Conservation (phyloP, 2,113 vertebrate genomes). For the Lampris incognitus region DNA sequence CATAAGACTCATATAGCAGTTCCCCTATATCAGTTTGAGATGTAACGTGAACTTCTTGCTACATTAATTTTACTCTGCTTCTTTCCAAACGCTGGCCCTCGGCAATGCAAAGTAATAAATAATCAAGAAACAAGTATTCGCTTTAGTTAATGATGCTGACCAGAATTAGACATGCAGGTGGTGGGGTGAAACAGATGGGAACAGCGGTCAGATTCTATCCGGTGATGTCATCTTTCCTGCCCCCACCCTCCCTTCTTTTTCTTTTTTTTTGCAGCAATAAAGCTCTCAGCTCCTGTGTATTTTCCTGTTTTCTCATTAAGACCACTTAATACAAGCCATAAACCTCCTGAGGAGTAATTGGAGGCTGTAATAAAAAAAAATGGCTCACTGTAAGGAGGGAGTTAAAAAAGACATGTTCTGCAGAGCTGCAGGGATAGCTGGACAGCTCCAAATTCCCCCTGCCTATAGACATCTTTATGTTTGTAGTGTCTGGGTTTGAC, state of each 20-base stretch:
- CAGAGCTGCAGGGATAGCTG: background rate
- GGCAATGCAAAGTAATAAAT: slow-evolving; percentile 37
- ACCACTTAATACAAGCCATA: slow-evolving; percentile 45
- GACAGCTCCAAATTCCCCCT: slow-evolving; percentile 8
- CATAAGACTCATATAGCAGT: slow-evolving; percentile 31
- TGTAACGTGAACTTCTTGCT: slow-evolving; percentile 20
- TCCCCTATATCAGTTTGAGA: slow-evolving; percentile 28
- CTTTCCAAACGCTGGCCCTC: slow-evolving; percentile 11
- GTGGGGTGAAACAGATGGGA: slow-evolving; percentile 10
- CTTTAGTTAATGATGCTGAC: slow-evolving; percentile 38
- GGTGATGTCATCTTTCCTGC: background rate
- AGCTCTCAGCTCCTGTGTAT: slow-evolving; percentile 24
- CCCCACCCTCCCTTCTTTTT: background rate
- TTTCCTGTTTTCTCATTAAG: slow-evolving; percentile 35
- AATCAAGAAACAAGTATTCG: slow-evolving; percentile 49
- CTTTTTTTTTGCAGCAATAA: slow-evolving; percentile 22
- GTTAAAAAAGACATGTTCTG: slow-evolving; percentile 39
- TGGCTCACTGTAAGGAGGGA: slow-evolving; percentile 27
- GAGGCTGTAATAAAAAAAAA: slow-evolving; percentile 37
- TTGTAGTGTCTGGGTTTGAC: background rate
- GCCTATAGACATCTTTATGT: slow-evolving; percentile 29
- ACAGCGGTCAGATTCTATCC: slow-evolving; percentile 31
- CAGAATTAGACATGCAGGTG: slow-evolving; percentile 33
- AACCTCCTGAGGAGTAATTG: slow-evolving; percentile 53
- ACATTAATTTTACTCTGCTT: slow-evolving; percentile 36